Evolutionary conservation across 2,888 invertebrate species (phyloP), one percentile per base, ranked within the genome.

Genomic region (Drosophila stalkeri): DNA sequence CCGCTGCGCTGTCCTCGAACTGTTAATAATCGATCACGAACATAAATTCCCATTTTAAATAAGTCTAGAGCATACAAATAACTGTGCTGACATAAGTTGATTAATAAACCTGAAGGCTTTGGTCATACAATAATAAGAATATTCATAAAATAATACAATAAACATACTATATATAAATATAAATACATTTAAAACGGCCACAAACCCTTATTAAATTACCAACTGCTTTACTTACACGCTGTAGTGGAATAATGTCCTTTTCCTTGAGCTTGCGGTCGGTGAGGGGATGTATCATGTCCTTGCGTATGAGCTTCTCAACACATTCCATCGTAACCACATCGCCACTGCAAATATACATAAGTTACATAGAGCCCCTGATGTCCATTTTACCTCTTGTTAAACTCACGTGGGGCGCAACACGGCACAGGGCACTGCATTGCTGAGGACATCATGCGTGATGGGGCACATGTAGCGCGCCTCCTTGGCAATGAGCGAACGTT

Each of bases 391-490:
- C 54, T 16, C 7, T n/a, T 11, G 0, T 1, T 52, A 0, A 23
- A 93, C 95, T 95, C 94, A 97, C 96, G 97, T 97, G 67, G 98
- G 95, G 93, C 95, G 96, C 62, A 99, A 94, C 37, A 99, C 97
- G 71, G 98, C 99, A 93, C 98, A 98, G 0, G 99, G 98, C 3
- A 98, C 96, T 9, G 98, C 97, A 94, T 99, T 99, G 77, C 97
- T 97, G 41, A 99, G 94, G 72, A 99, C 96, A 93, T 99, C 99
- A 92, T 98, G 97, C 2, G 99, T 99, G 0, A 99, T 96, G 2
- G 99, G 98, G 92, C 99, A 99, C 96, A 99, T 98, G 92, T 98
- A 99, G 82, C 99, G 95, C 78, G 97, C 97, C 92, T 97, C 96
- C 92, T 97, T 98, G 0, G 96, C 95, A 80, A 99, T 98, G 37